Percentiles rank a stretch among this genome's conserved stretches.
These are phyloP conservation scores for Ochropleura plecta DNA, from an alignment of 2,888 invertebrate genomes.

Conservation along the genomic window DNA sequence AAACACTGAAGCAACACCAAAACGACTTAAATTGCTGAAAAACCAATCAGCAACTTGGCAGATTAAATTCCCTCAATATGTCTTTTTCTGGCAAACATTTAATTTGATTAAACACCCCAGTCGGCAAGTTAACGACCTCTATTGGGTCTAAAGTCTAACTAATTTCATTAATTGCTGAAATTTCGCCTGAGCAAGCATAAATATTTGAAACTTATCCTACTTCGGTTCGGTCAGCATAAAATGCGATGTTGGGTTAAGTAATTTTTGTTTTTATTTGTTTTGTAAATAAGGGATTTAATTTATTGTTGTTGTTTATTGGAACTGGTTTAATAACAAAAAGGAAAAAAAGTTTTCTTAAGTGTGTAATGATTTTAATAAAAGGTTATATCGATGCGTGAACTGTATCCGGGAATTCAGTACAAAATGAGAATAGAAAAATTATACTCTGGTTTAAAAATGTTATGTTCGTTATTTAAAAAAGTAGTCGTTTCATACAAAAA, in stretches of 20 bases:
- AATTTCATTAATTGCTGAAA: conserved; percentile 69
- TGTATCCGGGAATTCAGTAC: no score
- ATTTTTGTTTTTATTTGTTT: conserved; percentile 58
- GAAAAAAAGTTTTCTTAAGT: not conserved
- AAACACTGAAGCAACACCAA: conserved; percentile 35
- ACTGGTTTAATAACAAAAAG: not conserved
- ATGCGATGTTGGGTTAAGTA: conserved; percentile 42
- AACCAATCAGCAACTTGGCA: conserved; percentile 61
- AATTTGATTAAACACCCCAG: conserved; percentile 66
- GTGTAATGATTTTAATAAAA: not conserved
- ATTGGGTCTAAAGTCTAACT: conserved; percentile 64
- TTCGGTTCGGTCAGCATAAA: conserved; percentile 50
- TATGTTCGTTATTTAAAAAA: not conserved
- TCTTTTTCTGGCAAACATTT: conserved; percentile 64
- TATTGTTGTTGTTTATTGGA: conserved; percentile 3
- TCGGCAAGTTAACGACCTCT: conserved; percentile 57
- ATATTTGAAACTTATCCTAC: conserved; percentile 67
- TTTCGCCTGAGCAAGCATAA: conserved; percentile 67
- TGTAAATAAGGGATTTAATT: conserved; percentile 27
- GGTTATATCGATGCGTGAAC: no score
- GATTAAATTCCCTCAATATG: conserved; percentile 57
- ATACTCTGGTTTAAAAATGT: not conserved
- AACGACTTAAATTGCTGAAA: conserved; percentile 45
- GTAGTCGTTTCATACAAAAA: not conserved
- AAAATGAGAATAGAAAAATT: no score